A percentile compares a stretch with the other conserved stretches of the same genome.
phyloP scores from a whole-genome alignment of 1,140 invertebrate genomes.

The Neodiprion virginianus region DNA sequence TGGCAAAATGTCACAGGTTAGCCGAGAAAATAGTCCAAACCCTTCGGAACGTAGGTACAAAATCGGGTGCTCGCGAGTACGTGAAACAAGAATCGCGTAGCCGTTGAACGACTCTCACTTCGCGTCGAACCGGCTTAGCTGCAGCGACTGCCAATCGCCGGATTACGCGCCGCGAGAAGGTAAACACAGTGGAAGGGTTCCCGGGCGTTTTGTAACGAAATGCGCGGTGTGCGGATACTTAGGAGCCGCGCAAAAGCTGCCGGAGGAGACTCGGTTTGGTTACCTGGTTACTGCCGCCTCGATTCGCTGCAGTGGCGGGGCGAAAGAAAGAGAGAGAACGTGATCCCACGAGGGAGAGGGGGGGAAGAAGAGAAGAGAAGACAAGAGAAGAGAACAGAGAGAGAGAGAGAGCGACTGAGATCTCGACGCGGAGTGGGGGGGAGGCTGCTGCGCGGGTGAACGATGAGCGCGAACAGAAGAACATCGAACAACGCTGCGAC shows the following conservation, averaged over 20 bases:
- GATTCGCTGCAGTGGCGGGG: neutral
- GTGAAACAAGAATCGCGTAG: neutral
- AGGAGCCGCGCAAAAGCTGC: neutral
- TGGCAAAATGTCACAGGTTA: too few species aligned
- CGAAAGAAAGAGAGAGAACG: neutral
- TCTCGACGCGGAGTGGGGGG: neutral
- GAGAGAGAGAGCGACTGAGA: neutral
- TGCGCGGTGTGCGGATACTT: neutral
- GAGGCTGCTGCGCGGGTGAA: slow-evolving; percentile 16
- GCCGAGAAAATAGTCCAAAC: too few species aligned
- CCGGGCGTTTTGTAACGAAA: too few species aligned
- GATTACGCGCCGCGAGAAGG: too few species aligned
- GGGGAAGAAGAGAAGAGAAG: neutral
- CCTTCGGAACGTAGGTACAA: slow-evolving; percentile 37
- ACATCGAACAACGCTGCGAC: neutral
- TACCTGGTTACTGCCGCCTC: neutral
- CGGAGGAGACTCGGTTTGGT: neutral
- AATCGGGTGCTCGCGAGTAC: slow-evolving; percentile 1
- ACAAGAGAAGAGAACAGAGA: neutral
- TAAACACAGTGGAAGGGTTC: too few species aligned
- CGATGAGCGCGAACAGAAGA: neutral
- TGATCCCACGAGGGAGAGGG: neutral
- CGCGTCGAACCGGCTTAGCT: neutral
- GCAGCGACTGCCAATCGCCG: too few species aligned
- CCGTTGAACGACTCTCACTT: neutral